Base-by-base conservation (phyloP, 2,113 vertebrate genomes). In the Gyps fulvus region DNA sequence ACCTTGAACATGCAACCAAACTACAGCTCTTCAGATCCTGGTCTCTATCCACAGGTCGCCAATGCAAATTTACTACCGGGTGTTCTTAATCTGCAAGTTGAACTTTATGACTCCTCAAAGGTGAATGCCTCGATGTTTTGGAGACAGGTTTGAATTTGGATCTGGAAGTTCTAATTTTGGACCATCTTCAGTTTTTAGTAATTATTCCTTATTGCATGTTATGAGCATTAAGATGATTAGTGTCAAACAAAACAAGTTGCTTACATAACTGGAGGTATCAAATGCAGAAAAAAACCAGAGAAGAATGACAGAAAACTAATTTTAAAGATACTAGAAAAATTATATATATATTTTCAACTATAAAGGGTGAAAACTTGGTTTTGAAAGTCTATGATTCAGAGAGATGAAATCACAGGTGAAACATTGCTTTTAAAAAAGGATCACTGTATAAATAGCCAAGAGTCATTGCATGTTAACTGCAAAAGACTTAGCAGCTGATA, bases 401-500 rank as follows among this genome's bases (percentile, higher is more conserved):
- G 4, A 87, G 38, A 52, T 17, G 16, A 92, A 90, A 80, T 42
- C 47, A 66, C 40, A 84, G 16, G 18, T 43, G 57, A 74, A 59
- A 29, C 16, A 50, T 6, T 73, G 18, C 49, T 84, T 71, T 83
- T 50, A 42, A 74, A 72, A 88, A 91, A 83, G 16, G 3, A 52
- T 86, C 65, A 36, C 29, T 89, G 32, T 90, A 59, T 77, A 76
- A 83, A 83, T 38, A 96, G 63, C 31, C 20, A 89, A 89, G 83
- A 94, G 50, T 57, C 69, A 73, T 29, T 81, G 50, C 34, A 69
- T 58, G 42, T 78, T 67, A 76, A 71, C 69, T 91, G 67, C 58
- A 87, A 90, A 94, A 85, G 63, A n/a, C 49, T 94, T 65, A 59
- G 25, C 40, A 77, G 81, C 61, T 95, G 90, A 88, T 78, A 83